Percentiles rank a stretch among this genome's conserved stretches.
These are phyloP conservation scores for Mesorhabditis spiculigera DNA, from an alignment of 2,888 invertebrate genomes.

Conservation along the genomic window DNA sequence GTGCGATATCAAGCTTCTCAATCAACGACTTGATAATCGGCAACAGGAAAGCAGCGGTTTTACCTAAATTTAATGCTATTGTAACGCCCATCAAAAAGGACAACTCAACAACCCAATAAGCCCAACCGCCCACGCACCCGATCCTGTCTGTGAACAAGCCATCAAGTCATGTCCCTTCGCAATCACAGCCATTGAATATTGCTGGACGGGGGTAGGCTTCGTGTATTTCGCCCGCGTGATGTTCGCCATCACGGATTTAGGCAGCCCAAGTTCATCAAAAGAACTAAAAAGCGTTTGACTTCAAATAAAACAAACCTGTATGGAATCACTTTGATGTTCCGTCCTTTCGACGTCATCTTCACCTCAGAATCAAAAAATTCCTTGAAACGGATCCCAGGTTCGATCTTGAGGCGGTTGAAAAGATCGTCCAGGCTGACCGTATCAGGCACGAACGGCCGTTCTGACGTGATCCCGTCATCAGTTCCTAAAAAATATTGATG, in stretches of 20 bases:
- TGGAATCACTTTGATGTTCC: not conserved
- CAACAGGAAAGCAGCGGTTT: conserved; percentile 32
- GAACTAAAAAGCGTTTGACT: conserved; percentile 42
- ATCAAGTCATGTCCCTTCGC: conserved; percentile 77
- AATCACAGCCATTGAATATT: conserved; percentile 81
- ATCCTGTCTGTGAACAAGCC: conserved; percentile 97
- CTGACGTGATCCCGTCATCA: no score
- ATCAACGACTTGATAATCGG: conserved; percentile 53
- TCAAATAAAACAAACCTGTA: conserved; percentile 7
- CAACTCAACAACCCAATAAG: no score
- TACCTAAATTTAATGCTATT: conserved; percentile 46
- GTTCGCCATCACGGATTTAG: conserved; percentile 73
- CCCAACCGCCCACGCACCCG: conserved; percentile 68
- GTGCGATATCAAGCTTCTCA: conserved; percentile 22
- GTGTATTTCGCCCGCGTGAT: conserved; percentile 75
- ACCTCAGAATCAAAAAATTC: conserved; percentile 36
- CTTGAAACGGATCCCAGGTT: conserved; percentile 19
- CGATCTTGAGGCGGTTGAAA: conserved; percentile 8
- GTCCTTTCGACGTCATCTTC: conserved; percentile 17
- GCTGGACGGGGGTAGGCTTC: conserved; percentile 90
- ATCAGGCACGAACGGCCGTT: no score
- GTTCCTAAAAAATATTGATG: no score
- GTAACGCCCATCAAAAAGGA: conserved; percentile 63
- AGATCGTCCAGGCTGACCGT: not conserved
- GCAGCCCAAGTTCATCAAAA: conserved; percentile 74